Conservation (phyloP, 1,140 invertebrate species). For the Gonatopus flavifemur region DNA sequence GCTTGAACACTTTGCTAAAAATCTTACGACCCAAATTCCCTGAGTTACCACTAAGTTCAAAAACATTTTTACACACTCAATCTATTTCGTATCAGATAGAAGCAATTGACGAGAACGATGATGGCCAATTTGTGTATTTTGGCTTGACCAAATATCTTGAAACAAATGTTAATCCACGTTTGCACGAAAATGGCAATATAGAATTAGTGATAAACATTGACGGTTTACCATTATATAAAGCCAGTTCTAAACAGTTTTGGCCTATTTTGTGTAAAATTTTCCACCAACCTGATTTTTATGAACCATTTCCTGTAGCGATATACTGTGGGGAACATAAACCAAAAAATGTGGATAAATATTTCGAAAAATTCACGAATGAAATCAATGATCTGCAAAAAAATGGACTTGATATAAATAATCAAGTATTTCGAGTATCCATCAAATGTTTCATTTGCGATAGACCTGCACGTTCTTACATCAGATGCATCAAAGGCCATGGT, state of each 20-base stretch:
- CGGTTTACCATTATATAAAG: slow-evolving; percentile 22
- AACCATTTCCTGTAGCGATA: slow-evolving; percentile 18
- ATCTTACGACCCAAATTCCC: no score
- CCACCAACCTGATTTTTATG: slow-evolving; percentile 6
- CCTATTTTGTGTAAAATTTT: slow-evolving; percentile 23
- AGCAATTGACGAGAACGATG: no score
- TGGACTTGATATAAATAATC: slow-evolving; percentile 5
- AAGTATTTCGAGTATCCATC: slow-evolving; percentile 6
- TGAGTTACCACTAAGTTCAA: no score
- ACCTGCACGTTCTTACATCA: slow-evolving; percentile 17
- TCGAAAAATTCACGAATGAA: slow-evolving; percentile 14
- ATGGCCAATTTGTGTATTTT: slow-evolving; percentile 26
- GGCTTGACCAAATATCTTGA: slow-evolving; percentile 13
- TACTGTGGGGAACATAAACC: slow-evolving; percentile 17
- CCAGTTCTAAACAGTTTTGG: slow-evolving; percentile 20
- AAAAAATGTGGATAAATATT: slow-evolving; percentile 7
- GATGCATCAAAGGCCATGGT: slow-evolving; percentile 21
- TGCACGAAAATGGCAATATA: slow-evolving; percentile 9
- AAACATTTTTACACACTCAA: no score
- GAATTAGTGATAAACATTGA: slow-evolving; percentile 22
- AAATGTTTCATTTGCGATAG: slow-evolving; percentile 23
- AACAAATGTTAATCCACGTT: slow-evolving; percentile 10
- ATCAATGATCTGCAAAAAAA: slow-evolving; percentile 4
- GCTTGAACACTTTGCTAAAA: no score
- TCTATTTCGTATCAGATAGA: no score